These are phyloP conservation scores for Yponomeuta sedellus DNA, from an alignment of 2,888 invertebrate genomes.

Conservation along the genomic window DNA sequence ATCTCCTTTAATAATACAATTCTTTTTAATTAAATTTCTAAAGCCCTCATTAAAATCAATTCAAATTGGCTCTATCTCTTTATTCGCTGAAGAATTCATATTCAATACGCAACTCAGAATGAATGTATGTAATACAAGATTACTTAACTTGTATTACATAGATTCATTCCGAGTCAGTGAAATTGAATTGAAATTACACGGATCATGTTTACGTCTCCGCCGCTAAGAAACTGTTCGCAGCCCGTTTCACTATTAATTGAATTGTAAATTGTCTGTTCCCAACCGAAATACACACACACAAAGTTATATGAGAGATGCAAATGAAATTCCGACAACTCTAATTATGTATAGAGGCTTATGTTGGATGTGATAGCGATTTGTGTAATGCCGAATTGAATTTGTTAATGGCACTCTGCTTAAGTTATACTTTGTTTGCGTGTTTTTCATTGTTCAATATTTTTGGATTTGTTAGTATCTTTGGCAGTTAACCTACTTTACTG, in stretches of 20 bases:
- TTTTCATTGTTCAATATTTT: too few species aligned
- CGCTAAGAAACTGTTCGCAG: neutral
- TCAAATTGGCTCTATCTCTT: neutral
- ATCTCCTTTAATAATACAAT: too few species aligned
- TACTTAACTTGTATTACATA: neutral
- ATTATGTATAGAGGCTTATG: neutral
- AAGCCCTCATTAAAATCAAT: too few species aligned
- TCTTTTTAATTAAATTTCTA: too few species aligned
- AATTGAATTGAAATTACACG: neutral
- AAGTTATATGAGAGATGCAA: neutral
- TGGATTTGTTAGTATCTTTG: too few species aligned
- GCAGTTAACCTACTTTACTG: too few species aligned
- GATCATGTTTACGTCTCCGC: neutral
- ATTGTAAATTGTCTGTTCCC: conserved; percentile 8
- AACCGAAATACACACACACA: neutral
- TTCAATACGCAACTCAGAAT: too few species aligned
- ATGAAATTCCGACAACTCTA: neutral
- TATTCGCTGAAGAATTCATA: neutral
- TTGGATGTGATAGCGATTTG: neutral
- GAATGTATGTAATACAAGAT: too few species aligned
- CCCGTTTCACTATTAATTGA: conserved; percentile 5
- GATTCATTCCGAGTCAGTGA: neutral
- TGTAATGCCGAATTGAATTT: too few species aligned
- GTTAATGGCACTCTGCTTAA: too few species aligned
- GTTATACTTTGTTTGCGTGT: too few species aligned